Evolutionary conservation across 2,113 vertebrate genomes (phyloP), one percentile per base, ranked within the genome.

Genomic region (Lophius piscatorius): DNA sequence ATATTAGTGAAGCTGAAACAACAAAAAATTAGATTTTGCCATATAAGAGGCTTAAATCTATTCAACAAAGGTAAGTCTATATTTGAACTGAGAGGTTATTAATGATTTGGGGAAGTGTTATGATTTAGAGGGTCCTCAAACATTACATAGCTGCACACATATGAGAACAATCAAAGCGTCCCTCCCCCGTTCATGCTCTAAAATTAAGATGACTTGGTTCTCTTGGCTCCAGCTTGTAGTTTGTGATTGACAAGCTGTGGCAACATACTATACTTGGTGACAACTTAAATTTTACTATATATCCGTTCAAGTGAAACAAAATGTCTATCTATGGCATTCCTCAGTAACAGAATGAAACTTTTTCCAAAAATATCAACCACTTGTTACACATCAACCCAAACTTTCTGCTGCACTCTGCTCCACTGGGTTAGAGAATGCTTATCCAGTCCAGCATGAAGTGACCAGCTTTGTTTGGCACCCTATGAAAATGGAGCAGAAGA

Each of bases 131-230:
- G n/a, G n/a, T n/a, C n/a, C n/a, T n/a, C n/a, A 29, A 74, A 36
- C 29, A 31, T 39, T 24, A 50, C 1, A n/a, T n/a, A 12, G 14
- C 22, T 42, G 39, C 28, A 28, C 61, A 76, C 81, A 82, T 70
- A 72, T 82, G 77, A 83, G 72, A 86, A 71, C 67, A 78, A 87
- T 77, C 51, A 63, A 33, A 11, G 5, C 3, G 2, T 14, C 36
- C 50, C 52, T 14, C 63, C 20, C 56, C 47, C 51, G 33, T 55
- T 46, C 35, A 36, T 24, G 20, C 63, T 49, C 31, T 1, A 0
- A 74, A 52, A 70, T 67, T 24, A 45, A 60, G 52, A 42, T n/a
- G 4, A 68, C 73, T 14, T 39, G 63, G 31, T 63, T 44, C 36
- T 59, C 38, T 65, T 69, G 60, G 63, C 59, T 72, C 42, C 11